Percentiles rank a stretch among this genome's conserved stretches.
Conservation (phyloP, 2,888 invertebrate species). For the Ophion ventricosus region DNA sequence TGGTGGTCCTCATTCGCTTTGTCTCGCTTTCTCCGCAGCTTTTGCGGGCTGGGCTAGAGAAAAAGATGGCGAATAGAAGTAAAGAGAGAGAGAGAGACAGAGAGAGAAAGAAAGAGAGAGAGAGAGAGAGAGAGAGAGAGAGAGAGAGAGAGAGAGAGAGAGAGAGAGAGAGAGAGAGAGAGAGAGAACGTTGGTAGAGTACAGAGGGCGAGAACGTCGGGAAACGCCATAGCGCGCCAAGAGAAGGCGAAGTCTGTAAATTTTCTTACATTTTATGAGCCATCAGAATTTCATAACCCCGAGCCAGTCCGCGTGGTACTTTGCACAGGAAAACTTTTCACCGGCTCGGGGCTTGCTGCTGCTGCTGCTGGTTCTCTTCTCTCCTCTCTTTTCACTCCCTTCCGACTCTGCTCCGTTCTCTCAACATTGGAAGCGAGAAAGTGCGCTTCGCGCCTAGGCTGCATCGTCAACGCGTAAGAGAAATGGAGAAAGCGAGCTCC, state of each 20-base stretch:
- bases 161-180: slow-evolving; percentile 54
- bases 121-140: slow-evolving; percentile 60
- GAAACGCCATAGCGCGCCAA: slow-evolving; percentile 67
- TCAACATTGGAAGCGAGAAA: slow-evolving; percentile 54
- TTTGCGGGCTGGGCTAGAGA: slow-evolving; percentile 33
- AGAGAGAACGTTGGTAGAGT: slow-evolving; percentile 56
- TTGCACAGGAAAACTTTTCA: slow-evolving; percentile 82
- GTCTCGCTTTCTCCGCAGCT: slow-evolving; percentile 42
- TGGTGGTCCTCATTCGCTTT: slow-evolving; percentile 36
- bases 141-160: slow-evolving; percentile 51
- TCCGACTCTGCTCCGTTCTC: slow-evolving; percentile 43
- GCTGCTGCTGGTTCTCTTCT: slow-evolving; percentile 57
- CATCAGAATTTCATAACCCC: slow-evolving; percentile 84
- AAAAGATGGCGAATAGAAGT: slow-evolving; percentile 65
- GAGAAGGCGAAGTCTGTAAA: slow-evolving; percentile 82
- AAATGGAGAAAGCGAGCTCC: slow-evolving; percentile 50
- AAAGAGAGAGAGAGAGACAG: slow-evolving; percentile 54
- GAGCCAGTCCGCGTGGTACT: slow-evolving; percentile 83
- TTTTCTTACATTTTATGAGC: slow-evolving; percentile 84
- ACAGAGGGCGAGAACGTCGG: slow-evolving; percentile 64
- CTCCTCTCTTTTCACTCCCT: slow-evolving; percentile 64
- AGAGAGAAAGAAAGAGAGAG: slow-evolving; percentile 50
- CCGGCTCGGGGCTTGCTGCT: slow-evolving; percentile 71
- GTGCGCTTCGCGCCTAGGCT: slow-evolving; percentile 47
- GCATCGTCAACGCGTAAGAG: slow-evolving; percentile 46